A percentile compares a stretch with the other conserved stretches of the same genome.
phyloP scores from a whole-genome alignment of 2,888 invertebrate genomes.

The Pycnomerus fuliginosus region DNA sequence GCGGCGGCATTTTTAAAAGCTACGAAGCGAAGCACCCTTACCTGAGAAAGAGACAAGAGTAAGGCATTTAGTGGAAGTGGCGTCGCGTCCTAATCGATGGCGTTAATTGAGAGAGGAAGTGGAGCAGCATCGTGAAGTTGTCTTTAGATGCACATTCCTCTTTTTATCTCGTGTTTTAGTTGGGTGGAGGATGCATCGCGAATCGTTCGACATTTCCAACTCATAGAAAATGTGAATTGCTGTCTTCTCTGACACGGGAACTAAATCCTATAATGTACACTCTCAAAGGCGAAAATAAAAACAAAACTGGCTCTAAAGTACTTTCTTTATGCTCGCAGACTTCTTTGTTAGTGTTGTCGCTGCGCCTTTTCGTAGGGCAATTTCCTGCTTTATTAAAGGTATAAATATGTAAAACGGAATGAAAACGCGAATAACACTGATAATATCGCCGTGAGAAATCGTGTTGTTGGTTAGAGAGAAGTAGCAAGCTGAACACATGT shows the following conservation, averaged over 20 bases:
- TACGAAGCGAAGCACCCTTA: no score
- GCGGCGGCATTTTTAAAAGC: no score
- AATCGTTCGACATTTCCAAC: conserved; percentile 14
- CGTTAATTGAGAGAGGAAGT: no score
- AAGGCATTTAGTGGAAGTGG: no score
- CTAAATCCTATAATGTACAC: conserved; percentile 28
- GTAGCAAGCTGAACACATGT: no score
- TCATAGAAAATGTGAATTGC: conserved; percentile 24
- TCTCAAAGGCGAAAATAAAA: conserved; percentile 23
- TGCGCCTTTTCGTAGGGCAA: conserved; percentile 32
- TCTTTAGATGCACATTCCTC: no score
- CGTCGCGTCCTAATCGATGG: no score
- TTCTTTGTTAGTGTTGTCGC: conserved; percentile 26
- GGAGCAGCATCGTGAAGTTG: no score
- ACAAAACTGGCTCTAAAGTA: conserved; percentile 25
- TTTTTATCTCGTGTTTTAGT: no score
- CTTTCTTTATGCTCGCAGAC: conserved; percentile 24
- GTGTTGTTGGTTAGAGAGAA: no score
- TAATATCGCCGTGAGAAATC: conserved; percentile 28
- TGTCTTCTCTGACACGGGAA: conserved; percentile 27
- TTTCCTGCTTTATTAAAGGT: conserved; percentile 42
- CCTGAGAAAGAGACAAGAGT: no score
- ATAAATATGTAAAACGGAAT: conserved; percentile 43
- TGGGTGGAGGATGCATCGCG: no score
- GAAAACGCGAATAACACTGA: conserved; percentile 39